Evolutionary conservation across 2,888 invertebrate genomes (phyloP).

Genomic region (Arctia plantaginis): DNA sequence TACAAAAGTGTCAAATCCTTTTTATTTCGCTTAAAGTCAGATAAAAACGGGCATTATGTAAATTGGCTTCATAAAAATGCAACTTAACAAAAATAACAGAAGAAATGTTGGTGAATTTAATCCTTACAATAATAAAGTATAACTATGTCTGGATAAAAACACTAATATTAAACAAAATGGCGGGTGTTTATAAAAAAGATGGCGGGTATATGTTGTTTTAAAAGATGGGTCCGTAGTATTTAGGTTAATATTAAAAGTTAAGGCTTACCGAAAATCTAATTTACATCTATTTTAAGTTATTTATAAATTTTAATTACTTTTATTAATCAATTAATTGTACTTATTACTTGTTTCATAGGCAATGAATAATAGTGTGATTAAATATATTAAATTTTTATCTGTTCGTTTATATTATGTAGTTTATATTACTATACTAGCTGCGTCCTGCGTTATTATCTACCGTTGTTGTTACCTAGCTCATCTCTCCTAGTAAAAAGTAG

Average conservation of each 20-base stretch:
- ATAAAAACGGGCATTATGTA: slow-evolving; percentile 67
- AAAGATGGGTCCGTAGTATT: slow-evolving; percentile 26
- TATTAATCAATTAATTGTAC: too few species aligned
- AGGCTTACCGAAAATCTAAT: not conserved
- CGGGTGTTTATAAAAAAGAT: slow-evolving; percentile 47
- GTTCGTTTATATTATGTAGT: too few species aligned
- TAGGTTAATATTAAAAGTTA: not conserved
- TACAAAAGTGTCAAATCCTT: slow-evolving; percentile 32
- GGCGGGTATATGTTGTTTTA: slow-evolving; percentile 12
- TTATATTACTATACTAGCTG: too few species aligned
- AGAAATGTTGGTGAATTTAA: slow-evolving; percentile 58
- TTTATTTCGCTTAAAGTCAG: slow-evolving; percentile 27
- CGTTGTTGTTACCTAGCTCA: too few species aligned
- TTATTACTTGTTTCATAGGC: too few species aligned
- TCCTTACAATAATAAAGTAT: slow-evolving; percentile 57
- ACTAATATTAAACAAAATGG: slow-evolving; percentile 60
- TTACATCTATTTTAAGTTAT: too few species aligned
- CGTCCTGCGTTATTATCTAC: too few species aligned
- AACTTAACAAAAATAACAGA: slow-evolving; percentile 66
- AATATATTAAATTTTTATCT: too few species aligned
- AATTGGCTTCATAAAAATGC: slow-evolving; percentile 70
- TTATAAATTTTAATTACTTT: too few species aligned
- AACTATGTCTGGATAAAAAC: slow-evolving; percentile 53
- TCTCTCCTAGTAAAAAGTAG: too few species aligned
- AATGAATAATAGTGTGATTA: too few species aligned